phyloP scores from a whole-genome alignment of 2,888 invertebrate species.

The Mythimna loreyi region DNA sequence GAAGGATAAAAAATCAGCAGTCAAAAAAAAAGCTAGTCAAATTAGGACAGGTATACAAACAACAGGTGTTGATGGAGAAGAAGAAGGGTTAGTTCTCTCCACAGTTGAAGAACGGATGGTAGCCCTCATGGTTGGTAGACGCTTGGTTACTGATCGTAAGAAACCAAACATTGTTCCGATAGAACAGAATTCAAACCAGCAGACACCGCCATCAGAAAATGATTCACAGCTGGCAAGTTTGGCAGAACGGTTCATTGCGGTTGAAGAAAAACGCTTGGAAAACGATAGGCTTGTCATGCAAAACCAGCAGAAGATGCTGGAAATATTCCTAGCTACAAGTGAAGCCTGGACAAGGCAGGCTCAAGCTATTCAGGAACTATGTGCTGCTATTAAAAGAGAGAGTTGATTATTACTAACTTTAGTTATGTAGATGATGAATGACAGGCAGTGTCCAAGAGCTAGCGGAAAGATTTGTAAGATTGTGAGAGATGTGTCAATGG shows the following conservation, averaged over 20 bases:
- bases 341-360: conserved; percentile 3
- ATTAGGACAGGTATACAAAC: background rate
- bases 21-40: background rate
- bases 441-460: too few relatives aligned
- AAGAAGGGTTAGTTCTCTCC: conserved; percentile 1
- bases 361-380: conserved; percentile 12
- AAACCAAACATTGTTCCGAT: background rate
- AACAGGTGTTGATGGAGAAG: background rate
- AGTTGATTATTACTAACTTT: background rate
- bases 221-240: conserved; percentile 6
- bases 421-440: too few relatives aligned
- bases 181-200: background rate
- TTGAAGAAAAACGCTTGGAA: conserved; percentile 10
- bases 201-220: background rate
- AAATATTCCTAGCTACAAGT: background rate
- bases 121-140: background rate
- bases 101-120: background rate
- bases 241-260: conserved; percentile 1
- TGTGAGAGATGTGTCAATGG: too few relatives aligned
- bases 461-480: too few relatives aligned
- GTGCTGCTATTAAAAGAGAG: background rate
- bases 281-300: background rate
- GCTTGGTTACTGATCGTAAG: background rate
- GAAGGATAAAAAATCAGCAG: conserved; percentile 9
- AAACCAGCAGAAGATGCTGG: conserved; percentile 12